Evolutionary conservation across 2,888 invertebrate genomes (phyloP).

Genomic region (Mimumesa dahlbomi): DNA sequence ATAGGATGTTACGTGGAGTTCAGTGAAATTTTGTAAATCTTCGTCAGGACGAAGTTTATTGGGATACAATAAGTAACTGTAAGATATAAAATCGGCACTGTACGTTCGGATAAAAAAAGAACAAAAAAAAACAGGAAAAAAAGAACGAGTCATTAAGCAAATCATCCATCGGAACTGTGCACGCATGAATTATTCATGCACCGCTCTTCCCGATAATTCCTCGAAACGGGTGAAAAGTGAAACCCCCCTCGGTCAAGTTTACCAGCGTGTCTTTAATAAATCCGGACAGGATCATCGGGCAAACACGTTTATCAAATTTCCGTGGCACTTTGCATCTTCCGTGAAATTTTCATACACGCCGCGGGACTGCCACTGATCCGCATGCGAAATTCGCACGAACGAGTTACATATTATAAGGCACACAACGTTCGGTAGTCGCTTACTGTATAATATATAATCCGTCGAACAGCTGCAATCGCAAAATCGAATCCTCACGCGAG

Average conservation of each 20-base stretch:
- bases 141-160: slow-evolving; percentile 61
- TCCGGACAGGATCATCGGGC: background rate
- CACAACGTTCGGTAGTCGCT: too few species aligned
- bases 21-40: background rate
- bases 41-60: too few species aligned
- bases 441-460: background rate
- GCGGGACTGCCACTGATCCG: too few species aligned
- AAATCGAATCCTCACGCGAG: slow-evolving; percentile 23
- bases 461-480: slow-evolving; percentile 14
- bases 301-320: too few species aligned
- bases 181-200: slow-evolving; percentile 63
- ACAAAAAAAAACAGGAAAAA: slow-evolving; percentile 11
- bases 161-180: slow-evolving; percentile 64
- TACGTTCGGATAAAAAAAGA: background rate
- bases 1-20: background rate
- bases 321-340: too few species aligned
- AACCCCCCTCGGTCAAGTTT: slow-evolving; percentile 62
- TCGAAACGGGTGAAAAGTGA: slow-evolving; percentile 60
- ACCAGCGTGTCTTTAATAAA: slow-evolving; percentile 45
- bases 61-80: too few species aligned
- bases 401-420: background rate
- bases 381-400: background rate
- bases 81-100: too few species aligned
- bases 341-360: too few species aligned
- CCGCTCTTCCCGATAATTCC: slow-evolving; percentile 60